Base-by-base conservation (phyloP, 2,888 invertebrate species). In the Meiosimyza platycephala region DNA sequence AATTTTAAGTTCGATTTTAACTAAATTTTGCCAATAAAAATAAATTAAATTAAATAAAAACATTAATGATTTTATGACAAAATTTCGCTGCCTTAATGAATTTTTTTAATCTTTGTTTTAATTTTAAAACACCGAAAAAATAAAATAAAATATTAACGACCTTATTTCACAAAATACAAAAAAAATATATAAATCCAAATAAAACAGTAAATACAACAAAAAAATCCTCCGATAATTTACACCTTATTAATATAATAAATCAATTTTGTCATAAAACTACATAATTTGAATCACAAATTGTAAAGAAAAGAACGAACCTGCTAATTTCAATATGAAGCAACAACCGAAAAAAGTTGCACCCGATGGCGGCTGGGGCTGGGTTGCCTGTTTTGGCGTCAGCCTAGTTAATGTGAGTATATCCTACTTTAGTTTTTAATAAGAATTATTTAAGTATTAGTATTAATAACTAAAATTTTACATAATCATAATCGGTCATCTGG, bases 361-460 rank as follows among this genome's bases (percentile, higher is more conserved):
- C 60, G 95, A 95, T 85, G 95, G 95, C 68, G 95, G 95, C 70
- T 95, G 94, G 94, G 95, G 95, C 71, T 95, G 95, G 95, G 91
- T 95, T 89, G 94, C 94, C 76, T 93, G 94, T 78, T 88, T 95
- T 76, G 95, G 95, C 80, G 94, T 94, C 83, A 93, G 94, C 85
- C 88, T 95, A 85, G 93, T 94, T 80, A 95, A 94, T 89, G 94
- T 95, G 88, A 93, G 94, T 92, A 77, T 15, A 28, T 62, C 15
- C 18, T 62, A 50, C 51, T 64, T 63, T 64, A 57, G 12, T 52
- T 13, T 11, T 55, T 68, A 40, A 59, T 72, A 13, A 65, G 52
- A 68, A 52, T 11, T 50, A 60, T 13, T 33, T 33, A 28, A 13
- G 18, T 33, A n/a, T 57, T 48, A 63, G n/a, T 66, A 67, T 13